Conservation (phyloP, 2,113 vertebrate genomes). For the Numenius arquata region DNA sequence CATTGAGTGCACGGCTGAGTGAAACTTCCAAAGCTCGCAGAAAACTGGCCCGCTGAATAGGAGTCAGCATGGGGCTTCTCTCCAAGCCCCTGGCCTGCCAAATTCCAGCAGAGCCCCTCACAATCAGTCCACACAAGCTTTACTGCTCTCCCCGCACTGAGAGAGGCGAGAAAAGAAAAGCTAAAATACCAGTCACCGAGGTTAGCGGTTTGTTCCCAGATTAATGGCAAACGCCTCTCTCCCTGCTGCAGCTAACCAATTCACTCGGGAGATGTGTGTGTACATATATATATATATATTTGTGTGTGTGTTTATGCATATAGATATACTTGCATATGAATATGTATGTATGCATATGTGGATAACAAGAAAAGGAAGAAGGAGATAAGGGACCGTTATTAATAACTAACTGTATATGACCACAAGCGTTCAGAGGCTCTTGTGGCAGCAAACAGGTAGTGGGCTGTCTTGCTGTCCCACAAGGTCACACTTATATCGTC, state of each 20-base stretch:
- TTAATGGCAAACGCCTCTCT: slow-evolving; percentile 74
- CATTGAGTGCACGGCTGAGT: slow-evolving; percentile 97
- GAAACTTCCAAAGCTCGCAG: slow-evolving; percentile 97
- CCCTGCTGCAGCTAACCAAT: slow-evolving; percentile 24
- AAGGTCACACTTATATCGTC: accelerated
- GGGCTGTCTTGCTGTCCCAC: not conserved
- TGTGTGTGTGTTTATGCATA: too few species aligned
- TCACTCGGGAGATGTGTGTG: not conserved
- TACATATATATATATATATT: too few species aligned
- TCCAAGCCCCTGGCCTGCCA: slow-evolving; percentile 91
- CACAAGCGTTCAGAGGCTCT: not conserved
- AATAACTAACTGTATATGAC: not conserved
- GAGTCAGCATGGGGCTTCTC: slow-evolving; percentile 95
- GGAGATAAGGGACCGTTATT: not conserved
- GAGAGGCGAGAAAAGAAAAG: slow-evolving; percentile 78
- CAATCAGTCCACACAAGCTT: slow-evolving; percentile 93
- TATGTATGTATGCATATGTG: not conserved
- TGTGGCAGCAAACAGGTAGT: not conserved
- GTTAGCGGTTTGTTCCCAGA: slow-evolving; percentile 83
- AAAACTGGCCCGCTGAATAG: slow-evolving; percentile 91
- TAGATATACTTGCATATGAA: not conserved
- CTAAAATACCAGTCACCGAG: slow-evolving; percentile 79
- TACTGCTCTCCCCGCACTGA: slow-evolving; percentile 76
- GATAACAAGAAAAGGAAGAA: not conserved
- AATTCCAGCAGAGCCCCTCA: slow-evolving; percentile 98